Evolutionary conservation across 2,113 vertebrate genomes (phyloP).

Genomic region (Probosciger aterrimus): DNA sequence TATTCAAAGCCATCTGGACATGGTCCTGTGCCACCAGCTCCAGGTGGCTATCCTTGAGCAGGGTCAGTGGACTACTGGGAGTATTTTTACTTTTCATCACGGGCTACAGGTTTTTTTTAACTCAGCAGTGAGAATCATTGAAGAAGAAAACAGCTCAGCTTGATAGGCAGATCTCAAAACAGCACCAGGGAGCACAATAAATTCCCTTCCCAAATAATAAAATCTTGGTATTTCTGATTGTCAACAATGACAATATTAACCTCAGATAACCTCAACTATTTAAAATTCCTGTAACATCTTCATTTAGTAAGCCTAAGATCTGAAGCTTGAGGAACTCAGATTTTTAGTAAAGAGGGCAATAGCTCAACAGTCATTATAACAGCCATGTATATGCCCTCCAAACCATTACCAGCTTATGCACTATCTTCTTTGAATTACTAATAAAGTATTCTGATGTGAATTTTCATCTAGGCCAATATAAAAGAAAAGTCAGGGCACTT

Average conservation of each 20-base stretch:
- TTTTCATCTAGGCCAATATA: not conserved
- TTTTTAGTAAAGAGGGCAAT: not conserved
- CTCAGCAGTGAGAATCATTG: not conserved
- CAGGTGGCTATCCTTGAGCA: not conserved
- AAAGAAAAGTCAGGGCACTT: not conserved
- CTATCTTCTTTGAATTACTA: not conserved
- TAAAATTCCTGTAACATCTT: not conserved
- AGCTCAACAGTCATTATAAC: not conserved
- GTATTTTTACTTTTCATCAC: not conserved
- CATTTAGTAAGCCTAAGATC: not conserved
- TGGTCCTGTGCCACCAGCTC: not conserved
- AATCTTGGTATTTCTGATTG: not conserved
- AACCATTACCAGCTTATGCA: not conserved
- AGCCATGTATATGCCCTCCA: not conserved
- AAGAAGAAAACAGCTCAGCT: not conserved
- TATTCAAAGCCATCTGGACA: not conserved
- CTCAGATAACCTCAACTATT: not conserved
- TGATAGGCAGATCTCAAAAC: not conserved
- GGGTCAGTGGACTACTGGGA: not conserved
- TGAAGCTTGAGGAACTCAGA: not conserved
- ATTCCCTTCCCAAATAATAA: not conserved
- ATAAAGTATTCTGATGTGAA: not conserved
- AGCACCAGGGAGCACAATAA: not conserved
- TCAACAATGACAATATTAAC: not conserved
- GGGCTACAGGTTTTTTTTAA: not conserved